Percentiles rank a stretch among this genome's conserved stretches.
Evolutionary conservation across 2,113 vertebrate species (phyloP).

Genomic region (Symphodus melops): DNA sequence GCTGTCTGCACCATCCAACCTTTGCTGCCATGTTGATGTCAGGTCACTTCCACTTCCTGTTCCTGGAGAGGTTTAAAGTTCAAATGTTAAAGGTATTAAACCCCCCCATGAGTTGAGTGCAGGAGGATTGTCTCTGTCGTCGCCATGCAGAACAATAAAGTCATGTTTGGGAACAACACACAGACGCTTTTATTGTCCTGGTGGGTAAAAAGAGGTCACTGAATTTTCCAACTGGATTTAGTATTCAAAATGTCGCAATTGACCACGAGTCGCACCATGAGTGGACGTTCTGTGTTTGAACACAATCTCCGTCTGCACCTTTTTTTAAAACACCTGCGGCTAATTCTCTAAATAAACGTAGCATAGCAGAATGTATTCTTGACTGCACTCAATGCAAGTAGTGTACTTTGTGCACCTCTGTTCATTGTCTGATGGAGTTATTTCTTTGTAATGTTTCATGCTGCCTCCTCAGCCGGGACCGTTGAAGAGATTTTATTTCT

Average conservation of each 20-base stretch:
- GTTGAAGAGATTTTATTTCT: no score
- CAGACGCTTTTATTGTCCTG: background rate
- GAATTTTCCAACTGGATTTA: background rate
- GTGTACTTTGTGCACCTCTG: no score
- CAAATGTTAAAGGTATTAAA: conserved; percentile 63
- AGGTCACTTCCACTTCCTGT: conserved; percentile 80
- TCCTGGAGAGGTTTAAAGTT: conserved; percentile 74
- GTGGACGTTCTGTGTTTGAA: background rate
- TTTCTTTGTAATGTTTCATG: no score
- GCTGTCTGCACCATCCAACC: conserved; percentile 79
- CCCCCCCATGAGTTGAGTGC: background rate
- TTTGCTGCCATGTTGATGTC: conserved; percentile 85
- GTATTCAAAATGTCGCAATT: background rate
- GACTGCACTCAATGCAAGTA: no score
- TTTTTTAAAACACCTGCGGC: background rate
- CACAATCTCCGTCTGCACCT: background rate
- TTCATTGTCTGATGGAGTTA: no score
- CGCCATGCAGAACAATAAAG: background rate
- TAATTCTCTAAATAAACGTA: no score
- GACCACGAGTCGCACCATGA: background rate
- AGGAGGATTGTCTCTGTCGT: background rate
- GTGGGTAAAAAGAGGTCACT: background rate
- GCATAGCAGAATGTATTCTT: no score
- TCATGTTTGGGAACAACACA: background rate
- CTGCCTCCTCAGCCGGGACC: no score